Evolutionary conservation across 2,113 vertebrate genomes (phyloP).

Genomic region (Nansenia antarctica): DNA sequence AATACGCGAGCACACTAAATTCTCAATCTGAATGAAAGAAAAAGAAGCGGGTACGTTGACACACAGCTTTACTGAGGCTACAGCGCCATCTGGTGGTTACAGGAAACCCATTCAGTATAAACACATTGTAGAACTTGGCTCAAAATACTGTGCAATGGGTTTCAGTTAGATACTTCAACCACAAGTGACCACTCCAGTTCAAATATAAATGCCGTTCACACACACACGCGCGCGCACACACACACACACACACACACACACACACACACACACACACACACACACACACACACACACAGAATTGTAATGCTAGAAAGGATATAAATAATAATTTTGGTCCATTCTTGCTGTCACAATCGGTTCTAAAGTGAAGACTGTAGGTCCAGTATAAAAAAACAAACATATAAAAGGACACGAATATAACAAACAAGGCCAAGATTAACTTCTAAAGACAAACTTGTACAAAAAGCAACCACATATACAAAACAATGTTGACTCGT

Average conservation of each 20-base stretch:
- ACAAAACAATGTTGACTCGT: background rate
- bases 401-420: background rate
- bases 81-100: slow-evolving; percentile 54
- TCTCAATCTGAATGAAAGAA: background rate
- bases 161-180: background rate
- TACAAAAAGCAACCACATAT: background rate
- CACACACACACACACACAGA: background rate
- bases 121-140: background rate
- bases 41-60: background rate
- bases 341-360: background rate
- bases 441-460: background rate
- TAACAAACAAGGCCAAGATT: background rate
- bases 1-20: background rate
- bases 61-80: slow-evolving; percentile 32
- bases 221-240: too few relatives aligned
- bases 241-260: background rate
- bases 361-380: background rate
- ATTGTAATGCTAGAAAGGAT: background rate
- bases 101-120: background rate
- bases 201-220: too few relatives aligned
- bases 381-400: background rate
- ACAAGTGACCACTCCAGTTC: background rate
- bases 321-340: background rate
- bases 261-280: background rate
- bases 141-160: background rate